Evolutionary conservation across 1,140 invertebrate genomes (phyloP).

Genomic region (Orchestia grillus): DNA sequence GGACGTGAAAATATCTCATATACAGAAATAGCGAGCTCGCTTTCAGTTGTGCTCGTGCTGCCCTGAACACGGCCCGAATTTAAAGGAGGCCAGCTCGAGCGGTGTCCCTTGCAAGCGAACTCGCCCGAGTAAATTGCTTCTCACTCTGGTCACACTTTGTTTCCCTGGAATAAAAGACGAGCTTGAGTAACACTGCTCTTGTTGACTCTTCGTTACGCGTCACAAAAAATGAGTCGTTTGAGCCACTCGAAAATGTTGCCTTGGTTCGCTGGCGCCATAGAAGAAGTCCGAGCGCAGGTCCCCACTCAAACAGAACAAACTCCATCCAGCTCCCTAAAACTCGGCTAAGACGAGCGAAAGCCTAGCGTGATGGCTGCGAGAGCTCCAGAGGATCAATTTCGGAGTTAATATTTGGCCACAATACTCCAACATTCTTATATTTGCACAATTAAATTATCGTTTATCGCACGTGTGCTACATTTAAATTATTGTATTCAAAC

Average conservation of each 20-base stretch:
- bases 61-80: not conserved
- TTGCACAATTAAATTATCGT: not conserved
- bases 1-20: not conserved
- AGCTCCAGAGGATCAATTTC: not conserved
- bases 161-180: not conserved
- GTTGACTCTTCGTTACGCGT: not conserved
- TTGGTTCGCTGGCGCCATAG: not conserved
- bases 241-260: not conserved
- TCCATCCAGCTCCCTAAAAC: not conserved
- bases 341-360: not conserved
- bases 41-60: not conserved
- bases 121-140: not conserved
- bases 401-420: not conserved
- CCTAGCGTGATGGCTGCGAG: not conserved
- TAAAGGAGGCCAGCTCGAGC: not conserved
- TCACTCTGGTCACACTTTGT: not conserved
- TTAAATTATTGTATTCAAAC: too few species aligned
- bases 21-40: not conserved
- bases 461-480: not conserved
- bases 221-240: not conserved
- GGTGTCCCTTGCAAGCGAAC: not conserved
- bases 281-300: not conserved
- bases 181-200: not conserved
- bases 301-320: too few species aligned
- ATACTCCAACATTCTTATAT: not conserved